These are phyloP conservation scores for Sialis fuliginosa DNA, from an alignment of 2,888 invertebrate species.

Conservation along the genomic window DNA sequence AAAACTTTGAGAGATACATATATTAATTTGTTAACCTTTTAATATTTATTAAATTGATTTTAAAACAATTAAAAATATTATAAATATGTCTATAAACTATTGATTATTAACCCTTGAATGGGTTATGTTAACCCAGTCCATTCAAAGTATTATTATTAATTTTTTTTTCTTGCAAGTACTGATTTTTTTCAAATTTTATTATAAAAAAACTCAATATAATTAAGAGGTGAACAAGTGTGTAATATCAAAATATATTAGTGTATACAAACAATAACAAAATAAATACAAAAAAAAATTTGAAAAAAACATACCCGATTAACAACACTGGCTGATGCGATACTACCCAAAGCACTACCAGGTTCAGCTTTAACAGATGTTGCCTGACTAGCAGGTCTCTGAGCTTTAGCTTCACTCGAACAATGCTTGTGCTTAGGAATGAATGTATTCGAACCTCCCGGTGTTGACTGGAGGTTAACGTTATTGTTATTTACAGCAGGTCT, in stretches of 20 bases:
- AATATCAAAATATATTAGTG: not conserved
- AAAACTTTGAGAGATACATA: no score
- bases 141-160: no score
- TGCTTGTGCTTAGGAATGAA: conserved; percentile 13
- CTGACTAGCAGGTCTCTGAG: conserved; percentile 27
- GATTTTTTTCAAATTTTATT: no score
- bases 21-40: no score
- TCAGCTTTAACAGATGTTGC: conserved; percentile 36
- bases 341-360: conserved; percentile 29
- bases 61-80: no score
- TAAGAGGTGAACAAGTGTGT: not conserved
- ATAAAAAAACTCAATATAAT: no score
- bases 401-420: conserved; percentile 12
- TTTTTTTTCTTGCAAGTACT: no score
- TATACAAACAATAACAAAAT: not conserved
- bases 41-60: no score
- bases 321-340: conserved; percentile 25
- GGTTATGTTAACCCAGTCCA: no score
- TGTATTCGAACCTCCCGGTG: conserved; percentile 5
- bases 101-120: no score
- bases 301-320: conserved; percentile 20
- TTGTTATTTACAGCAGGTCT: conserved; percentile 9
- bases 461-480: not conserved
- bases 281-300: not conserved
- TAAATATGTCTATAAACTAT: no score